Conservation (phyloP, 2,113 vertebrate genomes). For the Pangasianodon hypophthalmus region DNA sequence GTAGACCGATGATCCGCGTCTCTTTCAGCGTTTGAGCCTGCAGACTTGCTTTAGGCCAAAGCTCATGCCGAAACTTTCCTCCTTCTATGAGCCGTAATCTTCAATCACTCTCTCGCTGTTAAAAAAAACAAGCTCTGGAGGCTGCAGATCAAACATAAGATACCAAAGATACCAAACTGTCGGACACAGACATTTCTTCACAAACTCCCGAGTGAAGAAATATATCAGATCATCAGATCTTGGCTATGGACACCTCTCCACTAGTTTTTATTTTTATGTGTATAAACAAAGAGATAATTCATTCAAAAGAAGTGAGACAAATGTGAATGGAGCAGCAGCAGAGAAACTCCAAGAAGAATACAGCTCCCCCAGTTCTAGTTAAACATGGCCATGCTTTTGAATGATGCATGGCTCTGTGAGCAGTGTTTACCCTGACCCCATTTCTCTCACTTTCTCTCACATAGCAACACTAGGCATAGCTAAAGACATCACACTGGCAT, state of each 20-base stretch:
- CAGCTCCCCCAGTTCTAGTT: constrained; percentile 71
- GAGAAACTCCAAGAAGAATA: constrained; percentile 50
- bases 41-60: constrained; percentile 20
- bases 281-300: constrained; percentile 62
- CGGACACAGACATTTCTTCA: not conserved
- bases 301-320: constrained; percentile 61
- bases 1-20: not conserved
- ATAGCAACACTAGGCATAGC: constrained; percentile 48
- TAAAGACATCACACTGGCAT: not conserved
- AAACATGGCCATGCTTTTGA: constrained; percentile 68
- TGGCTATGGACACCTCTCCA: constrained; percentile 59
- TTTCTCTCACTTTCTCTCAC: constrained; percentile 58
- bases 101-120: constrained; percentile 19
- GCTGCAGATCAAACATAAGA: constrained; percentile 29
- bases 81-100: not conserved
- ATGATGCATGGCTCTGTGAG: constrained; percentile 69
- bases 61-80: constrained; percentile 13
- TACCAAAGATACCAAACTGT: constrained; percentile 1
- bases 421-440: constrained; percentile 69
- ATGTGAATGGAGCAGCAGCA: constrained; percentile 40
- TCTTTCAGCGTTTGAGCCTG: not conserved
- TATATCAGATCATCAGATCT: constrained; percentile 54
- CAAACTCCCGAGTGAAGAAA: not conserved
- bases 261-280: constrained; percentile 52
- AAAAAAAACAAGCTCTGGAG: constrained; percentile 6